Percentiles rank a stretch among this genome's conserved stretches.
Evolutionary conservation across 2,888 invertebrate species (phyloP).

Genomic region (Pseudococcus viburni): DNA sequence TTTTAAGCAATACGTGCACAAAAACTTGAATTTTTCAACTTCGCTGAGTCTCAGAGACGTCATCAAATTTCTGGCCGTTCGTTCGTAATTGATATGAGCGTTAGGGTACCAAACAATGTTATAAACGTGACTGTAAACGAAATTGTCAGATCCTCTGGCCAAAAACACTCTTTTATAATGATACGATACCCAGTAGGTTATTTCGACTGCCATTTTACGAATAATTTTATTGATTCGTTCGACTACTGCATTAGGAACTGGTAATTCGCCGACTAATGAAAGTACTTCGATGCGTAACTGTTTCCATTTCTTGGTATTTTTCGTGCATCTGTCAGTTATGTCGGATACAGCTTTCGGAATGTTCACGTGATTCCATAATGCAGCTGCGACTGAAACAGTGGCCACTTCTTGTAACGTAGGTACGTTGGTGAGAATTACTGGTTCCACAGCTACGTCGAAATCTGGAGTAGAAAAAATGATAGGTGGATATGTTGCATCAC

Average conservation of each 20-base stretch:
- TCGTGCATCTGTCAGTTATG: not conserved
- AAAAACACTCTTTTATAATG: not conserved
- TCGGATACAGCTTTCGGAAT: not conserved
- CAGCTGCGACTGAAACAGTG: not conserved
- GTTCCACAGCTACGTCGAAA: not conserved
- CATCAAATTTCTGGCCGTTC: not conserved
- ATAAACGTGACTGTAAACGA: not conserved
- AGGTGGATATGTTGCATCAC: not conserved
- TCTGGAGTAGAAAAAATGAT: not conserved
- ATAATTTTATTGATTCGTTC: not conserved
- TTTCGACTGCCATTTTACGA: not conserved
- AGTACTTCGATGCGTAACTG: not conserved
- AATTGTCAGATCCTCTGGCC: not conserved
- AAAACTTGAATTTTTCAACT: not conserved
- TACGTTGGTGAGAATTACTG: not conserved
- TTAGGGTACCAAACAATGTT: not conserved
- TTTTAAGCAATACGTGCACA: not conserved
- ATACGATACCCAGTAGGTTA: not conserved
- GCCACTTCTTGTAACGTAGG: not conserved
- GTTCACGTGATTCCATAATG: not conserved
- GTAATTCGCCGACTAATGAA: not conserved
- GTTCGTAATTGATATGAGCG: not conserved
- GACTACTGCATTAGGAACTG: not conserved
- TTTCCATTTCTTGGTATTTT: not conserved
- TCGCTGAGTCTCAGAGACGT: not conserved